Evolutionary conservation across 2,113 vertebrate species (phyloP).

Genomic region (Sula dactylatra): DNA sequence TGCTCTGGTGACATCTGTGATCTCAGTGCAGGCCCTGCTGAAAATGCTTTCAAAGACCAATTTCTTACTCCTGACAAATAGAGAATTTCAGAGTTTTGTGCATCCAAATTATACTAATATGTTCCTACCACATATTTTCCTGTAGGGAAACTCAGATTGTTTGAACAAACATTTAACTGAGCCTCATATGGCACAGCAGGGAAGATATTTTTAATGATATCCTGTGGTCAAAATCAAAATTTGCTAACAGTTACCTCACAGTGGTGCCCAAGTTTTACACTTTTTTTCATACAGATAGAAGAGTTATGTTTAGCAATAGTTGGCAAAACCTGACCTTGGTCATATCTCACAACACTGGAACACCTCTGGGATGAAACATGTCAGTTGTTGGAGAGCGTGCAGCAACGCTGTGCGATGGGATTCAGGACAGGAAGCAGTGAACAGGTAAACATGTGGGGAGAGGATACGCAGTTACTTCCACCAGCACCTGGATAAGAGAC

Average conservation of each 20-base stretch:
- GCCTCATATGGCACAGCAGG: neutral
- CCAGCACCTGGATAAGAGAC: neutral
- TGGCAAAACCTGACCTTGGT: neutral
- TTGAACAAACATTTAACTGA: constrained; percentile 48
- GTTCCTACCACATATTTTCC: neutral
- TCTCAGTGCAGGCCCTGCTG: neutral
- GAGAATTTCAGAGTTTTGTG: neutral
- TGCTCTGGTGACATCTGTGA: neutral
- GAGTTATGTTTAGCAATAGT: neutral
- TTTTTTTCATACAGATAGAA: neutral
- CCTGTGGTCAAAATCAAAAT: neutral
- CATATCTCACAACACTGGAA: neutral
- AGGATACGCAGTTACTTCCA: neutral
- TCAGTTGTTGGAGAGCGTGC: neutral
- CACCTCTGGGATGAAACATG: neutral
- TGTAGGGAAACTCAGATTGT: neutral
- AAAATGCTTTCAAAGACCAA: neutral
- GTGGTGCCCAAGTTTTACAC: neutral
- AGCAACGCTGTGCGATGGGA: neutral
- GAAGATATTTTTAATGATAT: constrained; percentile 38
- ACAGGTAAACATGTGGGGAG: neutral
- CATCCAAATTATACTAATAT: neutral
- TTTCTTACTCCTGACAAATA: neutral
- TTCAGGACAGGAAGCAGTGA: neutral
- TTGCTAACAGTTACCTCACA: neutral